These are phyloP conservation scores for Dryobota labecula DNA, from an alignment of 2,888 invertebrate genomes.

Conservation along the genomic window DNA sequence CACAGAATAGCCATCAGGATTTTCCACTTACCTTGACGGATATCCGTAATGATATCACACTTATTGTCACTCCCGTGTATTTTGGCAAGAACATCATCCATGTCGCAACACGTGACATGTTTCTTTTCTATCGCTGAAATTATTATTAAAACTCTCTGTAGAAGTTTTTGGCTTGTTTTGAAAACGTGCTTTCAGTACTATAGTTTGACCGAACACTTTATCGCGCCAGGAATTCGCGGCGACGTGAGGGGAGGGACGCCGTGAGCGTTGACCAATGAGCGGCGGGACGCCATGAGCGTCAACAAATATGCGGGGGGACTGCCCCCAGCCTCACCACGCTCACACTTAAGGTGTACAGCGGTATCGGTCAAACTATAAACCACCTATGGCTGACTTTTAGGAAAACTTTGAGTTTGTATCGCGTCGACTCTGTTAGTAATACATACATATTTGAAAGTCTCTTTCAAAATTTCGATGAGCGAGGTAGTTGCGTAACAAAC, in stretches of 20 bases:
- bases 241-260: too few relatives aligned
- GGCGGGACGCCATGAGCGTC: too few relatives aligned
- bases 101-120: slow-evolving; percentile 19
- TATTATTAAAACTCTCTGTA: background rate
- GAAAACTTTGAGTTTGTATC: background rate
- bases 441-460: background rate
- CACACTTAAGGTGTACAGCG: too few relatives aligned
- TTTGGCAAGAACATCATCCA: slow-evolving; percentile 28
- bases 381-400: background rate
- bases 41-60: slow-evolving; percentile 17
- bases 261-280: too few relatives aligned
- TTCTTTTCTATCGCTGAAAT: slow-evolving; percentile 40
- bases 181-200: background rate
- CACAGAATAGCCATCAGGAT: background rate
- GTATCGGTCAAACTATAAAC: background rate
- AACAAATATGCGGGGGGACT: too few relatives aligned
- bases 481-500: background rate
- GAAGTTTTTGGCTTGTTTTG: background rate
- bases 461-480: background rate
- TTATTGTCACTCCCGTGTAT: background rate
- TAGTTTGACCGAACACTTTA: too few relatives aligned
- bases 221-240: too few relatives aligned
- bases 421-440: background rate
- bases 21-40: slow-evolving; percentile 35
- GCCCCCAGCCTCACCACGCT: too few relatives aligned